Base-by-base conservation (phyloP, 1,140 invertebrate species). In the Leptoteleia sp. region DNA sequence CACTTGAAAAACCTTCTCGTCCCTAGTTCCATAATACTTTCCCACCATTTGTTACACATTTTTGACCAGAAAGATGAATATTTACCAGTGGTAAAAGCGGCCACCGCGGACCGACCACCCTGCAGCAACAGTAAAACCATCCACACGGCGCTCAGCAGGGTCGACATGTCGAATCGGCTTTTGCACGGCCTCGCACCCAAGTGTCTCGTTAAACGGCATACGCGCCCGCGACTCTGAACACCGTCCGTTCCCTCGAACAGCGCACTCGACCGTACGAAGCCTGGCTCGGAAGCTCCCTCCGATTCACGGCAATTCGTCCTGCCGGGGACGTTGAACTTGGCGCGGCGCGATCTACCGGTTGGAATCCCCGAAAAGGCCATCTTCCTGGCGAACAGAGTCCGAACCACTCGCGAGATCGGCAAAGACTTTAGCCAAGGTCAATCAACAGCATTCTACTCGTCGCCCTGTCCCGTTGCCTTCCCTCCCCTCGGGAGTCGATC, bases 81-180 rank as follows among this genome's bases (percentile, higher is more conserved):
- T 3, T 87, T 81, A 85, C 87, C 87, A 22, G 85, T 88, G 0
- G 85, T 87, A 57, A 84, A 87, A 4, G 81, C 82, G 1, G 85
- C 86, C 8, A 71, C 81, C 1, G 81, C 82, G 35, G 76, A 37
- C 15, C 72, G 81, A 12, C 71, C 78, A 35, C 79, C 76, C 15
- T 83, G 79, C 16, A 88, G 48, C 40, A 85, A 55, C 12, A 81
- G 64, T 19, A 88, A 45, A 25, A 85, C 35, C 40, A 67, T 76
- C 76, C 79, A 81, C 38, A 70, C 68, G 64, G 42, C 80, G 84
- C 68, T 62, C 61, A 85, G 42, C n/a, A 88, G 15, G 9, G 80
- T 71, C 0, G 79, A 48, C 81, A 85, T 85, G 47, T 80, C 80
- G 13, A 79, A 42, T 42, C 64, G 19, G 35, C n/a, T 48, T 45